Evolutionary conservation across 2,113 vertebrate species (phyloP), one percentile per base, ranked within the genome.

Genomic region (Todiramphus saurophagus): DNA sequence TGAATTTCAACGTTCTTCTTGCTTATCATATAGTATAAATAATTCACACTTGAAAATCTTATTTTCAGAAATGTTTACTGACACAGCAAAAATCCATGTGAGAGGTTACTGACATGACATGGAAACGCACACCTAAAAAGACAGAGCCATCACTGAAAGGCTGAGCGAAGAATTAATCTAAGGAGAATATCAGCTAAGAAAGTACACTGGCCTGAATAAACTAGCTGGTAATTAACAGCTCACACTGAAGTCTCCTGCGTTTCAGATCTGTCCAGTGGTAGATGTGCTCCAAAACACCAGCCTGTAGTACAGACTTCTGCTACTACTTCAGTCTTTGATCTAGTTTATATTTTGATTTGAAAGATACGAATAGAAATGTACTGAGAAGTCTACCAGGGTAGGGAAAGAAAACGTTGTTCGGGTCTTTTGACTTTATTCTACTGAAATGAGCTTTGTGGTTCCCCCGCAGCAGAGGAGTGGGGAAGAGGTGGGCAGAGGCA

Each of bases 31-130:
- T 59, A 93, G 95, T 79, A 98, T 98, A 98, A 99, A 99, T 98
- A 98, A 98, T 98, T 98, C 98, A 99, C 97, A 95, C 28, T 94
- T 83, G 96, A 97, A 98, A 98, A 97, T 97, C 97, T 97, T 97
- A 98, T 98, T 97, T 98, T 98, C 97, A 97, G 96, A 98, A 98
- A 98, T 98, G 98, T 98, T 98, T 98, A 98, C 98, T 98, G 97
- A 99, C 98, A 98, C 92, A 97, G 98, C 97, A 90, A 75, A 89
- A 87, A 97, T 94, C 97, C 95, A 93, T 95, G 97, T 86, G 87
- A 97, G 97, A 90, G 97, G 98, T 97, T 98, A 98, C 96, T 97
- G 97, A 60, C 84, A 82, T 14, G 86, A 89, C 69, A 93, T 69
- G 81, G 80, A 76, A 90, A 83, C 72, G 76, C 89, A 77, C 83